phyloP scores from a whole-genome alignment of 2,113 vertebrate genomes.

The Pseudorectes ferrugineus region DNA sequence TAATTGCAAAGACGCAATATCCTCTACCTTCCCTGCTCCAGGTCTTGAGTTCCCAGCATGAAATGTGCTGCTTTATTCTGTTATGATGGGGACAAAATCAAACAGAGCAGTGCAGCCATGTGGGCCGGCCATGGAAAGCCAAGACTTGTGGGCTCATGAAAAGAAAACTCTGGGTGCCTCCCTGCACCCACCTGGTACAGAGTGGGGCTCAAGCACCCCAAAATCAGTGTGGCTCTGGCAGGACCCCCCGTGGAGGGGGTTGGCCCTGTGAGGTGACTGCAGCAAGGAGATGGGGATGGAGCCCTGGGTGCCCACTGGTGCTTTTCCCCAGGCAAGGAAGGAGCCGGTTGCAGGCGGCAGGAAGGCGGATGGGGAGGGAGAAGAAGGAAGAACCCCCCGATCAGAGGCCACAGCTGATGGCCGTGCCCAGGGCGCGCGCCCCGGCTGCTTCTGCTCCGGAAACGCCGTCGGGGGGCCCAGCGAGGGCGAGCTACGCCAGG shows the following conservation, averaged over 20 bases:
- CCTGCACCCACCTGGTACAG: fast-evolving
- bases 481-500: not conserved
- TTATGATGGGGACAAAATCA: not conserved
- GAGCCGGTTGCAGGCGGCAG: not conserved
- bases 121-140: not conserved
- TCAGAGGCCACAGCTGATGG: constrained; percentile 6
- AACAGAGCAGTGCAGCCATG: fast-evolving
- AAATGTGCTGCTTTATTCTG: not conserved
- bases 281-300: not conserved
- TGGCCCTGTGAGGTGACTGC: fast-evolving
- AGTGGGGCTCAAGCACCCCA: not conserved
- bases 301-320: fast-evolving
- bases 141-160: fast-evolving
- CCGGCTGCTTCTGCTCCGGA: not conserved
- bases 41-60: not conserved
- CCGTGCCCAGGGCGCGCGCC: not conserved
- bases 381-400: not conserved
- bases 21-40: not conserved
- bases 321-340: not conserved
- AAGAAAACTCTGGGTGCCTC: not conserved
- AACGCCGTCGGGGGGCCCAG: constrained; percentile 23
- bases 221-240: not conserved
- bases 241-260: fast-evolving
- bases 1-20: not conserved
- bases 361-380: not conserved